Evolutionary conservation across 2,888 invertebrate species (phyloP).

Genomic region (Augochlorella aurata): DNA sequence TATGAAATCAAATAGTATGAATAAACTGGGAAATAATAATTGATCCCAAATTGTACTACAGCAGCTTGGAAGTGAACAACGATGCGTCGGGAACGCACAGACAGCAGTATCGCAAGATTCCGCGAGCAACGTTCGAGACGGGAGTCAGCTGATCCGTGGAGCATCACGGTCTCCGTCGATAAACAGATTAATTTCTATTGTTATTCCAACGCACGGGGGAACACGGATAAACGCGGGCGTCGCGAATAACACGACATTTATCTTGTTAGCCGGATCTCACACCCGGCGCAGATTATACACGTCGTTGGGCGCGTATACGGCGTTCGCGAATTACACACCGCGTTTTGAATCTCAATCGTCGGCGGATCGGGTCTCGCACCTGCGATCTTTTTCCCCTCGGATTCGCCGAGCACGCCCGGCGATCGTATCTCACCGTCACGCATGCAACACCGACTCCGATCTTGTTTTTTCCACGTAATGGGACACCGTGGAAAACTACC

Average conservation of each 20-base stretch:
- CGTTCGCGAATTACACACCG: constrained; percentile 51
- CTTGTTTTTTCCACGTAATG: constrained; percentile 12
- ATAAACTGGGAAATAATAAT: too few relatives aligned
- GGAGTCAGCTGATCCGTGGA: background rate
- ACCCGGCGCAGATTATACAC: constrained; percentile 46
- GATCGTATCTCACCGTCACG: constrained; percentile 39
- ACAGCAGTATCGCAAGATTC: background rate
- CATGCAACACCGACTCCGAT: background rate
- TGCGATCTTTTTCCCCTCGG: constrained; percentile 33
- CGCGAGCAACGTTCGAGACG: background rate
- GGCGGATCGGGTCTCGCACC: constrained; percentile 38
- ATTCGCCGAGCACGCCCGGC: constrained; percentile 21
- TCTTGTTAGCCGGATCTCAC: constrained; percentile 53
- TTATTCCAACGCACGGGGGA: constrained; percentile 23
- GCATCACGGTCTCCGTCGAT: background rate
- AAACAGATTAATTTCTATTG: constrained; percentile 35
- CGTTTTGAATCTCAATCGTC: constrained; percentile 57
- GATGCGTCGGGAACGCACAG: too few relatives aligned
- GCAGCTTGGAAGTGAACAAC: too few relatives aligned
- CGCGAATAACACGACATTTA: constrained; percentile 52
- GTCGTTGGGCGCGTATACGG: constrained; percentile 37
- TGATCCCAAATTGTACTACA: too few relatives aligned
- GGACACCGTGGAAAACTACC: constrained; percentile 6
- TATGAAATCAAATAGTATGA: too few relatives aligned
- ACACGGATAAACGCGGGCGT: constrained; percentile 10